Evolutionary conservation across 2,888 invertebrate species (phyloP), one percentile per base, ranked within the genome.

Genomic region (Diadegma fenestrale): DNA sequence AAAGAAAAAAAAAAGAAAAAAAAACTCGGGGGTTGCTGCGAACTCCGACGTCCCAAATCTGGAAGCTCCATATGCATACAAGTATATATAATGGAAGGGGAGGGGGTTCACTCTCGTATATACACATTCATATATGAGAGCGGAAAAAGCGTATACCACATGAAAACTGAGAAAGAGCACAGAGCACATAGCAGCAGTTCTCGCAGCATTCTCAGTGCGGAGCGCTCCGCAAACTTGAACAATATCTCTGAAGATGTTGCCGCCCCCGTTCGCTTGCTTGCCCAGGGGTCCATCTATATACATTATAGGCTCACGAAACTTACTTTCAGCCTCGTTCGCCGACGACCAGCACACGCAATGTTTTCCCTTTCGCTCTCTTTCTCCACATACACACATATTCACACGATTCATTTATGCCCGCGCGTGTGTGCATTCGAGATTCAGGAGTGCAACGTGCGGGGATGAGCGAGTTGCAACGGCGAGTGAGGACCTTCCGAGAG

Each of bases 201-300:
- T 14, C 37, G n/a, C 33, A 66, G 37, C 54, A 26, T 22, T 33
- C 64, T 66, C 51, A 41, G 71, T 77, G 77, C 77, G 85, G 54
- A 73, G 73, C 80, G 73, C 80, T 78, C 73, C 87, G 80, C 89
- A 88, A 90, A 89, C 89, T 91, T 88, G 88, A 89, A 90, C 89
- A 91, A 90, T 90, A 90, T 90, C 89, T 90, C 86, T 88, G 86
- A 88, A 90, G 90, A 90, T 89, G 89, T 88, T 86, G 78, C 80
- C 84, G 51, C 58, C 64, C 72, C 76, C 69, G 61, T 68, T 63
- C 80, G 66, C 68, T 64, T 84, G 84, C 80, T 81, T 84, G 88
- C 86, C 84, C 80, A 73, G 82, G 87, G 87, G 73, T 58, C 54
- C 63, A 75, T 77, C 76, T 64, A 45, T 68, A 41, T 82, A 84